Percentiles rank a stretch among this genome's conserved stretches.
Evolutionary conservation across 2,888 invertebrate genomes (phyloP).

Genomic region (Tubulanus polymorphus): DNA sequence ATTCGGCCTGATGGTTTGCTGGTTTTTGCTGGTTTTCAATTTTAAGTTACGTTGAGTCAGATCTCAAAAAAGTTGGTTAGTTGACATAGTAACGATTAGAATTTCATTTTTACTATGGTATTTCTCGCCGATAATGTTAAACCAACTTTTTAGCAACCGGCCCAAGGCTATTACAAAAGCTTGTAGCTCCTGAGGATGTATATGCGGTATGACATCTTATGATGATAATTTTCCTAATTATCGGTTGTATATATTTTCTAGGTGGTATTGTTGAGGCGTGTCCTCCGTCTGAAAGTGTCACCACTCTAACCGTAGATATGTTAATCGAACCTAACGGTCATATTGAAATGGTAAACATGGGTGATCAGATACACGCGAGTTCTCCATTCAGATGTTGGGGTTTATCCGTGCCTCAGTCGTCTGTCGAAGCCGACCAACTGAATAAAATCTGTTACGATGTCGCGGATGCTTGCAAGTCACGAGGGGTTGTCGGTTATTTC

Average conservation of each 20-base stretch:
- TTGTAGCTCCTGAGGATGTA: too few relatives aligned
- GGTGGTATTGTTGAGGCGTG: constrained; percentile 54
- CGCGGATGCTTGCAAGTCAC: constrained; percentile 45
- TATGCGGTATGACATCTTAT: too few relatives aligned
- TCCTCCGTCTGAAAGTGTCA: constrained; percentile 51
- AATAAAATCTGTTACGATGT: constrained; percentile 42
- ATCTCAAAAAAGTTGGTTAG: background rate
- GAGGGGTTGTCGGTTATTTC: constrained; percentile 50
- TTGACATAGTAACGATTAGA: too few relatives aligned
- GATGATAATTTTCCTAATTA: too few relatives aligned
- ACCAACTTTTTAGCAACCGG: too few relatives aligned
- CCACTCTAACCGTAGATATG: constrained; percentile 48
- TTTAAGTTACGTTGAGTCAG: background rate
- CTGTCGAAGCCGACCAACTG: constrained; percentile 44
- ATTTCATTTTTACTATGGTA: too few relatives aligned
- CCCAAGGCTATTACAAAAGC: too few relatives aligned
- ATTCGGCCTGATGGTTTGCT: too few relatives aligned
- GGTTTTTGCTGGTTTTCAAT: too few relatives aligned
- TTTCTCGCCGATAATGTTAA: too few relatives aligned
- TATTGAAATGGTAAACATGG: constrained; percentile 36
- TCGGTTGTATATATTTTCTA: constrained; percentile 16
- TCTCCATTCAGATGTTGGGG: constrained; percentile 49
- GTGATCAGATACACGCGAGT: constrained; percentile 52
- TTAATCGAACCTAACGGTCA: constrained; percentile 49
- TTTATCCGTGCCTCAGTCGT: constrained; percentile 50